These are phyloP conservation scores for Halichoeres trimaculatus DNA, from an alignment of 2,113 vertebrate genomes.

Conservation along the genomic window DNA sequence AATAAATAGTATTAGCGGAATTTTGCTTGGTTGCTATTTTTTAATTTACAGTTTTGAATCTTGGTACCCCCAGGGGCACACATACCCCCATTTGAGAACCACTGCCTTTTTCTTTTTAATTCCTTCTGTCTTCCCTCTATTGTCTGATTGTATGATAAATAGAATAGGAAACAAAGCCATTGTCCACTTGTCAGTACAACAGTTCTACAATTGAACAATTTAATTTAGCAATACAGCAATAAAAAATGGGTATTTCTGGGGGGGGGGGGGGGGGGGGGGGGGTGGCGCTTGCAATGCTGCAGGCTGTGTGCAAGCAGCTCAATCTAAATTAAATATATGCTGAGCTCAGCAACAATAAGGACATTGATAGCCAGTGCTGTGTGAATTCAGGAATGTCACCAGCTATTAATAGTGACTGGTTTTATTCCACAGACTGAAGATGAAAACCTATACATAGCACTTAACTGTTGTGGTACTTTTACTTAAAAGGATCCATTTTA, in stretches of 20 bases:
- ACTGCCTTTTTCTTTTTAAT: neutral
- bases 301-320: neutral
- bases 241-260: neutral
- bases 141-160: neutral
- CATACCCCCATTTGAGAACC: too few relatives aligned
- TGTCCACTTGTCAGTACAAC: too few relatives aligned
- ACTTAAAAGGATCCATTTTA: neutral
- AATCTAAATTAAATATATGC: neutral
- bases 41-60: too few relatives aligned
- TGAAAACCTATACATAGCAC: neutral
- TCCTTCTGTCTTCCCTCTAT: neutral
- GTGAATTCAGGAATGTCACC: conserved; percentile 20
- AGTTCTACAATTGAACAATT: too few relatives aligned
- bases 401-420: conserved; percentile 19
- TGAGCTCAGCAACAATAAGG: conserved; percentile 8
- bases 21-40: too few relatives aligned
- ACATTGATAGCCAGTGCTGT: neutral
- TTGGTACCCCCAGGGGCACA: too few relatives aligned
- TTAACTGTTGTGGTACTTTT: neutral
- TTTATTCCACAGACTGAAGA: neutral
- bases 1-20: too few relatives aligned
- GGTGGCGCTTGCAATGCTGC: neutral
- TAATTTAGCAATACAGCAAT: too few relatives aligned
- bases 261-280: too few relatives aligned
- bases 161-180: neutral